Percentiles rank a stretch among this genome's conserved stretches.
Conservation (phyloP, 35 echinoderm and acorn worm genomes). For the Ptychodera flava region DNA sequence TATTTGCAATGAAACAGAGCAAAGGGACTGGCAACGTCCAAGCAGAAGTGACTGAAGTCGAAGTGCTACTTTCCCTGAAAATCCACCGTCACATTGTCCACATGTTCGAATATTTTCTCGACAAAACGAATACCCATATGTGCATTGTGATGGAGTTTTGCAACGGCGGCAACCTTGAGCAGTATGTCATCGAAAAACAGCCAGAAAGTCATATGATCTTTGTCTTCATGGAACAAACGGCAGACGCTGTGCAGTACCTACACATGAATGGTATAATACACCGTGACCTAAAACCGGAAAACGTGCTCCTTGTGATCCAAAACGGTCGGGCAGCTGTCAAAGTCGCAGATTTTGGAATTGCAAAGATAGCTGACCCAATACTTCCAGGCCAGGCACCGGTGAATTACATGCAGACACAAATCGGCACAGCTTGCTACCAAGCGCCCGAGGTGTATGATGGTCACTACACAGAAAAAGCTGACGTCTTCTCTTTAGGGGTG, state of each 20-base stretch:
- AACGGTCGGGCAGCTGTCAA: not conserved
- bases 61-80: no score
- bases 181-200: not conserved
- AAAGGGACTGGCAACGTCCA: no score
- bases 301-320: not conserved
- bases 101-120: no score
- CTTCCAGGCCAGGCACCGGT: no score
- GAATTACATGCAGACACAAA: not conserved
- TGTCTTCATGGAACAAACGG: not conserved
- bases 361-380: no score
- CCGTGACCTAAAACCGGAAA: not conserved
- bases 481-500: not conserved
- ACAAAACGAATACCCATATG: no score
- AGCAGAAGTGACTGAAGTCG: no score
- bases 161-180: not conserved
- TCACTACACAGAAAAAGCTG: not conserved
- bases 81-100: no score
- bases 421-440: not conserved
- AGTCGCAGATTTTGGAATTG: not conserved
- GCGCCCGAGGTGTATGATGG: not conserved
- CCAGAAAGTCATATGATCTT: not conserved
- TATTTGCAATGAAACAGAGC: no score
- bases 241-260: not conserved
- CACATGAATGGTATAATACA: not conserved
- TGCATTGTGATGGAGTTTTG: not conserved